Evolutionary conservation across 2,888 invertebrate species (phyloP).

Genomic region (Nemapogon koenigi): DNA sequence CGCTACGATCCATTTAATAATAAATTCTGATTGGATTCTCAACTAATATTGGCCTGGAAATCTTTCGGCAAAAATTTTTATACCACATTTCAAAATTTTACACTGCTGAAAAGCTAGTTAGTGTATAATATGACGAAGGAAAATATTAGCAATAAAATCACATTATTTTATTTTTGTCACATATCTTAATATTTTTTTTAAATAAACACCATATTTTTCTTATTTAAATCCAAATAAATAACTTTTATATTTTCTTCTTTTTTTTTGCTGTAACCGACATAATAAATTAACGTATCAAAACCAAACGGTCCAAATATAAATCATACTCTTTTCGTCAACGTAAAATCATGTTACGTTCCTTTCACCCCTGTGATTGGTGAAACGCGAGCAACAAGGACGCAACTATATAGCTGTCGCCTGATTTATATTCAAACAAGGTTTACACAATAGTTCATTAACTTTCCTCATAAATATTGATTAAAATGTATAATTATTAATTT

Average conservation of each 20-base stretch:
- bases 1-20: no score
- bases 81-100: no score
- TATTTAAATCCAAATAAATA: slow-evolving; percentile 5
- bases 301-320: slow-evolving; percentile 14
- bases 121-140: no score
- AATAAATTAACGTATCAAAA: slow-evolving; percentile 23
- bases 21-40: no score
- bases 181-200: no score
- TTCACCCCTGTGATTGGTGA: slow-evolving; percentile 14
- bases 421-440: slow-evolving; percentile 9
- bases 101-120: no score
- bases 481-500: slow-evolving; percentile 3
- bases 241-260: slow-evolving; percentile 9
- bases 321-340: slow-evolving; percentile 27
- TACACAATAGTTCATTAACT: slow-evolving; percentile 10
- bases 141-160: no score
- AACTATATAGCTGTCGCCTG: slow-evolving; percentile 6
- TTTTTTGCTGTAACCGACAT: slow-evolving; percentile 2
- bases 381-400: slow-evolving; percentile 10
- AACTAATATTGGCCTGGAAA: no score
- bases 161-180: no score
- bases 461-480: slow-evolving; percentile 9
- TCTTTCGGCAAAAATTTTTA: no score
- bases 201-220: no score
- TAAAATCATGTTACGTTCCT: slow-evolving; percentile 15